These are phyloP conservation scores for Limnothrissa miodon DNA, from an alignment of 2,113 vertebrate species.

Conservation along the genomic window DNA sequence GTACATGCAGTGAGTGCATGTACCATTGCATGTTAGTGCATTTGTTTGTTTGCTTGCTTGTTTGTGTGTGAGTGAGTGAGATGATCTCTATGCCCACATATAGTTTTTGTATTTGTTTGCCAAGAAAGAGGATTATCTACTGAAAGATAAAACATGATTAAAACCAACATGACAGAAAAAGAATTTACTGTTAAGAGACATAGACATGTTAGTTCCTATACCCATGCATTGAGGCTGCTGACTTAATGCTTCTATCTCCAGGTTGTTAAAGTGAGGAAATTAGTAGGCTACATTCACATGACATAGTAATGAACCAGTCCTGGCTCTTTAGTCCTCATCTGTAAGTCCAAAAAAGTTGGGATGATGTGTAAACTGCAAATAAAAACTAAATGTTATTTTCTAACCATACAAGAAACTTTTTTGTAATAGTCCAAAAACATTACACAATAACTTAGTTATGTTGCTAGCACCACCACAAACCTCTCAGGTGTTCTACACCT, in stretches of 20 bases:
- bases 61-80: background rate
- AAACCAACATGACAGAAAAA: background rate
- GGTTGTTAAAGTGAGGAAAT: background rate
- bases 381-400: no score
- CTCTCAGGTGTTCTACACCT: no score
- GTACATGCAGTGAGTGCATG: background rate
- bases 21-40: no score
- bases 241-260: background rate
- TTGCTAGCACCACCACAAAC: no score
- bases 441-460: no score
- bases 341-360: no score
- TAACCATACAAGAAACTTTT: no score
- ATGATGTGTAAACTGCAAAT: no score
- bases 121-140: background rate
- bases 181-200: background rate
- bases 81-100: background rate
- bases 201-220: background rate
- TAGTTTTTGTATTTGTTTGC: background rate
- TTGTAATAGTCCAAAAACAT: no score
- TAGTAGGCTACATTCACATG: background rate
- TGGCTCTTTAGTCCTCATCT: no score
- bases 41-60: background rate
- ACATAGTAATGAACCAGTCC: no score
- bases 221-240: background rate
- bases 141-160: background rate